Base-by-base conservation (phyloP, 2,797 vertebrate genomes). In the Odontamblyopus lacepedii region DNA sequence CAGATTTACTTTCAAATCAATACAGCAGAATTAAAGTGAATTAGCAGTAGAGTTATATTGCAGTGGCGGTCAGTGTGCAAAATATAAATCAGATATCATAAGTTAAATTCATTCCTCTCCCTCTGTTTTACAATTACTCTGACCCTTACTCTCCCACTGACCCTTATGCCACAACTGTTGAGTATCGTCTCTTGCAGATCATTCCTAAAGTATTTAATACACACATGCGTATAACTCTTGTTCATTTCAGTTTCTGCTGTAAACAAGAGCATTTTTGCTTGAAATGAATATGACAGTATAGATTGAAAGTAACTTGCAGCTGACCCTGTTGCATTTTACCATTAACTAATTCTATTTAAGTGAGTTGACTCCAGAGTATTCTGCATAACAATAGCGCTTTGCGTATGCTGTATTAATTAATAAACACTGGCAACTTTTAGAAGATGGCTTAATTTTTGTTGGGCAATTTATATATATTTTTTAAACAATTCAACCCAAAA, bases 361-460 rank as follows among this genome's bases (percentile, higher is more conserved):
- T 72, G 32, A 66, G 27, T 71, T 73, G 32, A 53, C 32, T 61
- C 61, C 50, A 67, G 5, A 68, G 16, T 23, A 61, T 61, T 65
- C 51, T 38, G 16, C 19, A 38, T 57, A 67, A 74, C 27, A 65
- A 60, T 51, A 27, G 7, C 18, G 61, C 19, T 55, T 41, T 74
- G 72, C 78, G 67, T 32, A 72, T 19, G 16, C 59, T 32, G 26
- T 60, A 69, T 72, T 60, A 59, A 26, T 27, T 51, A 12, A 55
- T 41, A 41, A n/a, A 55, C 13, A 56, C 19, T 0, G 5, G 16
- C 35, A 38, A 44, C 38, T 62, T 72, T 67, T 57, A 38, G 26
- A 26, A 63, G 65, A 72, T 62, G 65, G 41, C 59, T 13, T 13
- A 1, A 4, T 35, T 62, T 32, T 38, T n/a, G 35, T 5, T 11